Evolutionary conservation across 2,888 invertebrate species (phyloP), one percentile per base, ranked within the genome.

Genomic region (Platerodrilus igneus): DNA sequence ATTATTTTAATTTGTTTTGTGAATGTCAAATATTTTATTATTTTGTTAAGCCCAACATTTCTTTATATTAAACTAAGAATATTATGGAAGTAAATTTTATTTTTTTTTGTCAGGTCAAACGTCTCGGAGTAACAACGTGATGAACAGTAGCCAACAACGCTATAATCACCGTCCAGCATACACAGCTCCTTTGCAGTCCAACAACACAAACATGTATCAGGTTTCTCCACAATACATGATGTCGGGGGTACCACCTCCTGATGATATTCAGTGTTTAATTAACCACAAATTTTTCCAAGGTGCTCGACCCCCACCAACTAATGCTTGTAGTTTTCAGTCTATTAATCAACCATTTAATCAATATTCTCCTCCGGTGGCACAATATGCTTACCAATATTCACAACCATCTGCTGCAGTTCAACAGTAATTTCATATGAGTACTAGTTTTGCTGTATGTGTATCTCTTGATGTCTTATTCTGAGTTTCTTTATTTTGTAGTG

Each of bases 251-350:
- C 44, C 52, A 3, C 32, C 41, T 11, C 31, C 48, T 4, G 73
- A 74, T 33, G 71, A 71, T 26, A 72, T 75, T 47, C 75, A 76
- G 52, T 72, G 71, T 25, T 64, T 76, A 51, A 70, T 75, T 69
- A 79, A 80, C 60, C 83, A 80, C 65, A 85, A 84, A 64, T 84
- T 80, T 73, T 84, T 83, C 72, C 83, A 83, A 55, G 78, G 79
- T 9, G 78, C 77, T 48, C 70, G 74, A 39, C 67, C 75, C 37
- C 72, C 75, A n/a, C 68, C 68, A 20, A 68, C 72, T 27, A 76
- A 75, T 48, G 74, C 76, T 3, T 77, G 77, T 57, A 76, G 75
- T 31, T 77, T 75, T 56, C 76, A 77, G 53, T 75, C 75, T 23
- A 70, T 82, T 74, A 56, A 79, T 66, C 52, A 77, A 69, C 73